These are phyloP conservation scores for Corydoras maculifer DNA, from an alignment of 2,113 vertebrate species.

Conservation along the genomic window DNA sequence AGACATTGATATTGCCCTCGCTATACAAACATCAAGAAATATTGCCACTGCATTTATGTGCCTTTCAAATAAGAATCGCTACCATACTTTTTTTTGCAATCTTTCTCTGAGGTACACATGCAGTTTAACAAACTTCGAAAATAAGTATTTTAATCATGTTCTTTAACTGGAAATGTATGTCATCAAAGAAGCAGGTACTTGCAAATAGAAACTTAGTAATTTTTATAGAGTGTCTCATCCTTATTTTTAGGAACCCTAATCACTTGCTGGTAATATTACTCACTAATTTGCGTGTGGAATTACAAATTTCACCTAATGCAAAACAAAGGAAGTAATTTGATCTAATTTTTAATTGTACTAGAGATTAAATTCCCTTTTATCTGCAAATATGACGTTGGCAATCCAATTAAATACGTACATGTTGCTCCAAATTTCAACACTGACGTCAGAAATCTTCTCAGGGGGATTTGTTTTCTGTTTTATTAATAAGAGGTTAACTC, in stretches of 20 bases:
- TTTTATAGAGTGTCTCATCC: background rate
- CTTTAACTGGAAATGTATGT: too few species aligned
- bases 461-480: constrained; percentile 11
- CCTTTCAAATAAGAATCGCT: too few species aligned
- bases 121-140: too few species aligned
- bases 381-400: constrained; percentile 56
- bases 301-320: constrained; percentile 3
- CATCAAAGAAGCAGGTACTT: too few species aligned
- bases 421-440: constrained; percentile 45
- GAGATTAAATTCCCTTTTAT: constrained; percentile 58
- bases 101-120: too few species aligned
- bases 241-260: constrained; percentile 6
- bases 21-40: too few species aligned
- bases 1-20: too few species aligned
- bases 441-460: constrained; percentile 4
- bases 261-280: constrained; percentile 9
- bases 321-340: constrained; percentile 22
- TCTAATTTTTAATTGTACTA: constrained; percentile 16
- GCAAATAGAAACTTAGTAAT: too few species aligned
- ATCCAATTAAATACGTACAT: constrained; percentile 61
- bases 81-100: too few species aligned
- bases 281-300: constrained; percentile 21
- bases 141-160: too few species aligned
- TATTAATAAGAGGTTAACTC: constrained; percentile 18
- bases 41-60: too few species aligned